Base-by-base conservation (phyloP, 2,113 vertebrate species). In the Zosterops borbonicus region DNA sequence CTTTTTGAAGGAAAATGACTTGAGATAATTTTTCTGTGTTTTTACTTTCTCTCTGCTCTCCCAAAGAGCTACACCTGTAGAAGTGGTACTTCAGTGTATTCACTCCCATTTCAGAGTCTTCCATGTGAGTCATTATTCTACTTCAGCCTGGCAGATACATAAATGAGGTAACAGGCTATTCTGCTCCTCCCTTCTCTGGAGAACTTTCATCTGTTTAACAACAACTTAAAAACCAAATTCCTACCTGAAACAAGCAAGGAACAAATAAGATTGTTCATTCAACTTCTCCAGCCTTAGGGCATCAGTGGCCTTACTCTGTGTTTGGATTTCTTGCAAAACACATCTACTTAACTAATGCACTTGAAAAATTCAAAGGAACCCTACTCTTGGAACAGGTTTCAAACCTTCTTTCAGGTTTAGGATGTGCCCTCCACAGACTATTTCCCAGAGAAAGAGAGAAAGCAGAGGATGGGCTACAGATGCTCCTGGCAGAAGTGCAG, bases 101-200 rank as follows among this genome's bases (percentile, higher is more conserved):
- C 6, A 0, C 18, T 71, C 10, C 35, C 22, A 53, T 83, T 90
- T 69, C 37, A 60, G 58, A 21, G 25, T 55, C n/a, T 75, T 74
- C 44, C 39, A 1, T 16, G 5, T 52, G 69, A 1, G 0, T 56
- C 27, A 42, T 11, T 15, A 25, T 8, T 39, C 52, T 60, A 3
- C 39, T 60, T 64, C 55, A 44, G 14, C 28, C 52, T 53, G 35
- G 53, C 14, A 77, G 14, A 46, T 11, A 68, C 11, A 12, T 1
- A 60, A 27, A 42, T 1, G 0, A 55, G 12, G 28, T 89, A 67
- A 23, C 8, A 33, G 20, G 20, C 14, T 44, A 33, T 68, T 64
- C 71, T 44, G 12, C 46, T 91, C 13, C 62, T 76, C 29, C 22
- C 5, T 52, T 83, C 31, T 29, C 49, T 71, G 17, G 18, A 41